Conservation (phyloP, 2,113 vertebrate genomes). For the Murina feae region DNA sequence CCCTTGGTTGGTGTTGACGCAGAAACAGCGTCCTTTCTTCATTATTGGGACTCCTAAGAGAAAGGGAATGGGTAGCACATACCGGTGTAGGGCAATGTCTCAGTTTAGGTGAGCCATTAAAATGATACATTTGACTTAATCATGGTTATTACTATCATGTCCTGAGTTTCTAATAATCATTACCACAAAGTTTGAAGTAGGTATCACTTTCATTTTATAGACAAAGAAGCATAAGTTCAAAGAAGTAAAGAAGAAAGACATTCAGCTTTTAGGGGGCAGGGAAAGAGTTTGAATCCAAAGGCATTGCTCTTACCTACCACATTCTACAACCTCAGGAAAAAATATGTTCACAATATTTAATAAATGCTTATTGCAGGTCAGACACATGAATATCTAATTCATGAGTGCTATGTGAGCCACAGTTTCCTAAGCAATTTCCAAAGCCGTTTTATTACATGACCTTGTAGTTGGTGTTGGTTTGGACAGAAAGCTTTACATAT, state of each 20-base stretch:
- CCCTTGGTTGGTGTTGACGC: neutral
- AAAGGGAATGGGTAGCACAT: neutral
- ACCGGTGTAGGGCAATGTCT: neutral
- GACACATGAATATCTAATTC: neutral
- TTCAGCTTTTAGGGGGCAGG: neutral
- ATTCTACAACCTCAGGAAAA: neutral
- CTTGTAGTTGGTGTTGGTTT: neutral
- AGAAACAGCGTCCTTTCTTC: constrained; percentile 44
- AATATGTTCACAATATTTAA: neutral
- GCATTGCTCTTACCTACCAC: neutral
- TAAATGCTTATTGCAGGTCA: neutral
- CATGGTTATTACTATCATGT: neutral
- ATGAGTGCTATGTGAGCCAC: neutral
- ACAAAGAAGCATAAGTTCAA: neutral
- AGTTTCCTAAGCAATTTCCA: neutral
- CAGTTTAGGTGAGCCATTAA: neutral
- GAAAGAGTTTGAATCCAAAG: neutral
- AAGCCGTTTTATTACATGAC: neutral
- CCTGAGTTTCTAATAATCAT: neutral
- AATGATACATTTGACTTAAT: neutral
- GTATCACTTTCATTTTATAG: neutral
- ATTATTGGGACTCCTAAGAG: constrained; percentile 4
- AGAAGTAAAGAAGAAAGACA: neutral
- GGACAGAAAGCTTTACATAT: neutral
- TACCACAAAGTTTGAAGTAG: neutral